Percentiles rank a stretch among this genome's conserved stretches.
phyloP scores from a whole-genome alignment of 2,888 invertebrate species.

The Agapostemon virescens region DNA sequence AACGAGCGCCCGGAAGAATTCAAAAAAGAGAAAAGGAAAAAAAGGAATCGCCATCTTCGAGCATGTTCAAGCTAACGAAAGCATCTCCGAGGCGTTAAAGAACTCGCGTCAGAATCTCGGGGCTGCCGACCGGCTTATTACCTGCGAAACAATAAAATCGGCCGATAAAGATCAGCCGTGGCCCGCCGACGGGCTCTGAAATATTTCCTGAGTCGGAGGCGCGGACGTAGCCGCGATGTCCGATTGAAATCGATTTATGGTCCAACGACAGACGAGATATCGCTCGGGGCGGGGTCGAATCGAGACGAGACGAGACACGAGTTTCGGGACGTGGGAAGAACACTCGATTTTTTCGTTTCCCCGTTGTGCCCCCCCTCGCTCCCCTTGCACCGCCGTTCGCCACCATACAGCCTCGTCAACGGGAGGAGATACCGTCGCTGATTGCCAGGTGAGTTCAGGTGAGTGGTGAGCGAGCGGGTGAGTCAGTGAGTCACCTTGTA shows the following conservation, averaged over 20 bases:
- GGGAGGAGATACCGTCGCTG: conserved; percentile 41
- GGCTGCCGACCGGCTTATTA: conserved; percentile 43
- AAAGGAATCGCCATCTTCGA: conserved; percentile 4
- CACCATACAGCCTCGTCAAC: conserved; percentile 17
- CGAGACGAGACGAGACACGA: conserved; percentile 59
- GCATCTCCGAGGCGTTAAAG: conserved; percentile 20
- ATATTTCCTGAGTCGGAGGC: conserved; percentile 39
- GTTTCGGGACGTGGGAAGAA: conserved; percentile 72
- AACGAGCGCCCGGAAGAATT: too few relatives aligned
- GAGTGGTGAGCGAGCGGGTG: conserved; percentile 56
- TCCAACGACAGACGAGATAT: conserved; percentile 60
- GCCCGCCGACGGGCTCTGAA: conserved; percentile 24
- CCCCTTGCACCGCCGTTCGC: conserved; percentile 13
- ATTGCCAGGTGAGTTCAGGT: conserved; percentile 58
- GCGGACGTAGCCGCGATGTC: conserved; percentile 42
- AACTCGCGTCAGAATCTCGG: background rate
- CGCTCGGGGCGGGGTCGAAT: conserved; percentile 71
- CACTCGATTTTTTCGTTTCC: conserved; percentile 48
- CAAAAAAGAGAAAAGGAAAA: background rate
- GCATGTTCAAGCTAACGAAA: conserved; percentile 33
- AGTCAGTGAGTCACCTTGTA: conserved; percentile 69
- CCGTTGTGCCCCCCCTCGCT: conserved; percentile 16
- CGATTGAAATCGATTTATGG: conserved; percentile 67
- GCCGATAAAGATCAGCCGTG: conserved; percentile 35
- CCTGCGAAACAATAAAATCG: conserved; percentile 52